Percentiles rank a stretch among this genome's conserved stretches.
phyloP scores from a whole-genome alignment of 2,797 vertebrate genomes.

The Tiaroga cobitis region DNA sequence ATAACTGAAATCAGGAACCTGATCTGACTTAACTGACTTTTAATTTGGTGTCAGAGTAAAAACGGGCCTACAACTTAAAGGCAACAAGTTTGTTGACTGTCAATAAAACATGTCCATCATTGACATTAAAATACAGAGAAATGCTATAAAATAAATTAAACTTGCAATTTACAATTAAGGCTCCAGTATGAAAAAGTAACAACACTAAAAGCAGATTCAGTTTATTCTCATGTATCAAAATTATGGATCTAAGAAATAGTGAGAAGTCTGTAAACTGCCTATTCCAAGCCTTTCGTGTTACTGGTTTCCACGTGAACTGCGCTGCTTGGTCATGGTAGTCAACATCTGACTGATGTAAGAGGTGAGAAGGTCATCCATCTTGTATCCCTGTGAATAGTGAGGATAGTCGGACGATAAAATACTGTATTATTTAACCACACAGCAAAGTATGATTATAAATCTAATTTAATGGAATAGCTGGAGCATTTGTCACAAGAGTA shows the following conservation, averaged over 20 bases:
- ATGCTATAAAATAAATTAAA: conserved; percentile 23
- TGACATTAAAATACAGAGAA: conserved; percentile 15
- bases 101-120: conserved; percentile 20
- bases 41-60: conserved; percentile 17
- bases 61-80: conserved; percentile 15
- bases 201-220: conserved; percentile 35
- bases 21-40: background rate
- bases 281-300: conserved; percentile 72
- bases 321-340: conserved; percentile 94
- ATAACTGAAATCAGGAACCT: background rate
- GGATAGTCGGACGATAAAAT: background rate
- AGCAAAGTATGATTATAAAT: background rate
- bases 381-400: conserved; percentile 86
- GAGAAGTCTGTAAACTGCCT: conserved; percentile 10
- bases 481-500: background rate
- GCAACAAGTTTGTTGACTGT: conserved; percentile 17
- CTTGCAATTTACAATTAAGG: conserved; percentile 41
- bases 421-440: background rate
- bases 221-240: background rate
- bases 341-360: conserved; percentile 99
- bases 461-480: background rate
- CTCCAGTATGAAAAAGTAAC: conserved; percentile 26
- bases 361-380: conserved; percentile 98
- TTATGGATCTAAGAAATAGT: background rate
- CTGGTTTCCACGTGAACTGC: conserved; percentile 85